Percentiles rank a stretch among this genome's conserved stretches.
Conservation (phyloP, 1,140 invertebrate species). For the Thaumatotibia leucotreta region DNA sequence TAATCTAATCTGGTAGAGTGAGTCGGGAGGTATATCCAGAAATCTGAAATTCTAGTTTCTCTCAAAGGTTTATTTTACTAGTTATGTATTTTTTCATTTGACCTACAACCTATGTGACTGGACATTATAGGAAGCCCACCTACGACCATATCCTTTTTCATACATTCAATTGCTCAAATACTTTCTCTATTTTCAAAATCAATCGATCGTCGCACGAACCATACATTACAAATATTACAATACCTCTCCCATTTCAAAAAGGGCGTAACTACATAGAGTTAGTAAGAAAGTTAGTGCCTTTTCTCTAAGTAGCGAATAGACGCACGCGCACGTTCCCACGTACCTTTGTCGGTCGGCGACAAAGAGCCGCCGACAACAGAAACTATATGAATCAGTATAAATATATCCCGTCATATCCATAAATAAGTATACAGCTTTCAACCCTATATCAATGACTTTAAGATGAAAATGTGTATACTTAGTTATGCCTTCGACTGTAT, state of each 20-base stretch:
- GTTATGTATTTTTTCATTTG: too few species aligned
- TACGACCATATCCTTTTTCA: not conserved
- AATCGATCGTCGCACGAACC: conserved; percentile 31
- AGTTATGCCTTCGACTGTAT: not conserved
- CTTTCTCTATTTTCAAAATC: conserved; percentile 18
- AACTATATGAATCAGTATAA: conserved; percentile 15
- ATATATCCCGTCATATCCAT: too few species aligned
- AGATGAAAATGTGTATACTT: too few species aligned
- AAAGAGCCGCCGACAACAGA: conserved; percentile 57
- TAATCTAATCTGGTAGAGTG: too few species aligned
- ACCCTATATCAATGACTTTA: too few species aligned
- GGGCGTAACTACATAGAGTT: not conserved
- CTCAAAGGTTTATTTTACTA: too few species aligned
- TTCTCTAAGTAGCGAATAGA: conserved; percentile 32
- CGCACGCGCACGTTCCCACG: conserved; percentile 68
- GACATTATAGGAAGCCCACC: not conserved
- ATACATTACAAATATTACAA: conserved; percentile 39
- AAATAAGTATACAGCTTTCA: too few species aligned
- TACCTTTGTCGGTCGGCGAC: conserved; percentile 68
- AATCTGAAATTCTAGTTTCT: too few species aligned
- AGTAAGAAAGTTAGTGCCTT: conserved; percentile 3
- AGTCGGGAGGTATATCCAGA: too few species aligned
- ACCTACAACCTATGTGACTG: too few species aligned
- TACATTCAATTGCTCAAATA: not conserved
- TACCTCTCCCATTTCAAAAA: not conserved